Evolutionary conservation across 2,888 invertebrate genomes (phyloP).

Genomic region (Dicranocentrus wangi): DNA sequence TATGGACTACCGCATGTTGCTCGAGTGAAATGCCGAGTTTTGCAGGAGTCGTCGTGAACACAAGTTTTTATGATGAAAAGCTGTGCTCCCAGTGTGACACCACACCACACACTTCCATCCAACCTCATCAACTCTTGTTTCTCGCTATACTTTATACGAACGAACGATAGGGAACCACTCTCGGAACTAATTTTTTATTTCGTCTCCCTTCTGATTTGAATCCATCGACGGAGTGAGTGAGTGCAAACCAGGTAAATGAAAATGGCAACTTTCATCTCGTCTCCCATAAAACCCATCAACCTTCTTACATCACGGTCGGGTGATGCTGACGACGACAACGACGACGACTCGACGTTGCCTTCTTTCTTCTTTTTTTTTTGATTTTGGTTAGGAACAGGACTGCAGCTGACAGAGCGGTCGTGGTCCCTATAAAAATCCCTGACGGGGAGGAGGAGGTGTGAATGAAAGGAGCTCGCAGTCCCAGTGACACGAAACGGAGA

Average conservation of each 20-base stretch:
- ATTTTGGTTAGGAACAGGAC: no score
- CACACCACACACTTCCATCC: constrained; percentile 46
- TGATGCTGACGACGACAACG: constrained; percentile 2
- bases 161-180: no score
- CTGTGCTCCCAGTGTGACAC: constrained; percentile 40
- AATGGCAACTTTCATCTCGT: neutral
- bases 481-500: constrained; percentile 31
- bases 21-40: neutral
- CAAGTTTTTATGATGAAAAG: constrained; percentile 46
- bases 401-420: no score
- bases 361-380: no score
- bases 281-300: constrained; percentile 7
- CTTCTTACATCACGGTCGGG: constrained; percentile 29
- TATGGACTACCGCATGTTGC: constrained; percentile 58
- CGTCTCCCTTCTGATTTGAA: constrained; percentile 17
- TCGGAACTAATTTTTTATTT: constrained; percentile 2
- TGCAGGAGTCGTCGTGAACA: constrained; percentile 19
- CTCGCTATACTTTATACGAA: no score
- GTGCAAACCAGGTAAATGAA: neutral
- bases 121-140: neutral
- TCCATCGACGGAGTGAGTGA: no score
- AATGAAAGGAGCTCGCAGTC: constrained; percentile 33
- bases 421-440: no score
- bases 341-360: constrained; percentile 9
- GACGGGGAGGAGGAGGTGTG: constrained; percentile 29